These are phyloP conservation scores for Helleia helle DNA, from an alignment of 2,888 invertebrate species.

Conservation along the genomic window DNA sequence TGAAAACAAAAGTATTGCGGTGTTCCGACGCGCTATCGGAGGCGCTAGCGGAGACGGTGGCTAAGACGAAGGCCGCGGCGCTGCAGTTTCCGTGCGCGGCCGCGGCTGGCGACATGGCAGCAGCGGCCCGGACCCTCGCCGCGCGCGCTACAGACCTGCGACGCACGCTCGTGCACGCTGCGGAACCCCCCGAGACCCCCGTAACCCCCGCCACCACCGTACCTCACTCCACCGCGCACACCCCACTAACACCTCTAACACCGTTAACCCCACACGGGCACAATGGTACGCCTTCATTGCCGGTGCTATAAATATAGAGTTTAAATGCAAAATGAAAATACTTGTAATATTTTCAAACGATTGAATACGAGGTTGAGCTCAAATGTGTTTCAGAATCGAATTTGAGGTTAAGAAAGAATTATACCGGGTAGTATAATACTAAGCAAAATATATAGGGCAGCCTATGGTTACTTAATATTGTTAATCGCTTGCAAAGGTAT, in stretches of 20 bases:
- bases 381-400: too few relatives aligned
- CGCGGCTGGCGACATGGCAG: conserved; percentile 95
- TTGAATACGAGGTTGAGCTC: too few relatives aligned
- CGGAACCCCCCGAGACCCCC: conserved; percentile 50
- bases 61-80: conserved; percentile 92
- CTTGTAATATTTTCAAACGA: too few relatives aligned
- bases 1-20: conserved; percentile 81
- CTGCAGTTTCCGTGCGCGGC: conserved; percentile 92
- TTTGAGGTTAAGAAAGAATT: too few relatives aligned
- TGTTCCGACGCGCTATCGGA: conserved; percentile 88
- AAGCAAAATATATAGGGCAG: too few relatives aligned
- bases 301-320: conserved; percentile 54
- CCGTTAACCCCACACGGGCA: conserved; percentile 37
- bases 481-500: too few relatives aligned
- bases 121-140: conserved; percentile 89
- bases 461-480: too few relatives aligned
- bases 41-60: conserved; percentile 86
- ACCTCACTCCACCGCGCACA: conserved; percentile 38
- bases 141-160: conserved; percentile 88
- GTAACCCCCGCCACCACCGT: conserved; percentile 43
- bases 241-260: conserved; percentile 45
- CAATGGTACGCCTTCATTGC: conserved; percentile 38
- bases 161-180: conserved; percentile 80
- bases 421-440: too few relatives aligned
- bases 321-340: too few relatives aligned